A percentile compares a stretch with the other conserved stretches of the same genome.
phyloP scores from a whole-genome alignment of 2,113 vertebrate genomes.

The Setophaga coronata region DNA sequence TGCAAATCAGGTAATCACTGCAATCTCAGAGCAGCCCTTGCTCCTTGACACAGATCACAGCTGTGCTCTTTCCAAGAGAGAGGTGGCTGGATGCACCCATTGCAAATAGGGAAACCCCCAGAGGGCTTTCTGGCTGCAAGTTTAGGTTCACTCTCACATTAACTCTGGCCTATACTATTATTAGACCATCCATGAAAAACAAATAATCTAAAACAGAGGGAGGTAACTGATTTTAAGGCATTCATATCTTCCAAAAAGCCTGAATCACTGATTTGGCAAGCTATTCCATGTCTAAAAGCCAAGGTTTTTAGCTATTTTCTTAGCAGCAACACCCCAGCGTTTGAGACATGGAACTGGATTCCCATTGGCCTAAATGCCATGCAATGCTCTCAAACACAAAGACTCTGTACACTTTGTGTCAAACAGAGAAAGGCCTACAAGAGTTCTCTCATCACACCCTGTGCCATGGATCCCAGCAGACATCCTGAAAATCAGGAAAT shows the following conservation, averaged over 20 bases:
- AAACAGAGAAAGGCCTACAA: neutral
- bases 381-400: neutral
- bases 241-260: neutral
- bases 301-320: neutral
- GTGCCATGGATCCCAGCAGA: neutral
- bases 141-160: conserved; percentile 22
- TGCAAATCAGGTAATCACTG: conserved; percentile 52
- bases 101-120: neutral
- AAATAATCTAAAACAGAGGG: neutral
- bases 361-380: neutral
- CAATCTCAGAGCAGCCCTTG: neutral
- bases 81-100: neutral
- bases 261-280: conserved; percentile 14
- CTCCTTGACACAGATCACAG: neutral
- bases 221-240: neutral
- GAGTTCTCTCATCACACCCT: neutral
- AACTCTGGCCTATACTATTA: neutral
- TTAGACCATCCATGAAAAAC: conserved; percentile 39
- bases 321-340: neutral
- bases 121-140: neutral
- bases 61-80: neutral
- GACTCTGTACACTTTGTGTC: no score
- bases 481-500: neutral
- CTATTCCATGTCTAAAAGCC: neutral
- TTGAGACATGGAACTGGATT: neutral